Base-by-base conservation (phyloP, 2,888 invertebrate species). In the Palloptera scutellata region DNA sequence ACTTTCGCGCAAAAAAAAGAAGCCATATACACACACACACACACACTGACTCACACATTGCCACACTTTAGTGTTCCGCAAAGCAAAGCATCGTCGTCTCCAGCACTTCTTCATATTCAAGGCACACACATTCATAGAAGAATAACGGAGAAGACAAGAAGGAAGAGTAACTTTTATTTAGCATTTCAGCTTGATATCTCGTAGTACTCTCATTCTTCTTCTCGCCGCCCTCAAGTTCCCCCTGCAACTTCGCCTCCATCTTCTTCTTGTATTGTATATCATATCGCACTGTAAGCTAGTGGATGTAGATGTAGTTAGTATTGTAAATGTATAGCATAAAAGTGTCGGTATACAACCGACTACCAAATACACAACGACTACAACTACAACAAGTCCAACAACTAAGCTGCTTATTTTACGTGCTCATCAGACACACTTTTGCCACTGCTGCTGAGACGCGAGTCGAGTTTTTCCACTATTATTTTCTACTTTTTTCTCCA, bases 1-100 rank as follows among this genome's bases (percentile, higher is more conserved):
- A 79, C 78, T 79, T 80, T 72, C 73, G 72, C 75, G 61, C 65
- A 54, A 68, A 65, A 42, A 61, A n/a, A n/a, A n/a, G n/a, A n/a
- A n/a, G n/a, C 61, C 61, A 52, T 52, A 67, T 58, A 66, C 59
- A 52, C 53, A 67, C 51, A 52, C 43, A 66, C 61, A 64, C 48
- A 61, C 54, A 67, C 20, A 41, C 43, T 61, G 20, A 53, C 53
- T 2, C 17, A 48, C 48, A 48, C 48, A 48, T 48, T 48, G 12
- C 30, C 30, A 30, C 30, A 30, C 30, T 30, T 30, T 30, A 30
- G 30, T 30, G 30, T 30, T 30, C 30, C 30, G 30, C 30, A 30
- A 6, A 2, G 30, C 30, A 30, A 6, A 30, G 30, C 30, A 30
- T 30, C 30, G 30, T 30, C 30, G 30, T 30, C 30, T 30, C 30